Percentiles rank a stretch among this genome's conserved stretches.
phyloP scores from a whole-genome alignment of 2,888 invertebrate species.

The Sinelater perroti region DNA sequence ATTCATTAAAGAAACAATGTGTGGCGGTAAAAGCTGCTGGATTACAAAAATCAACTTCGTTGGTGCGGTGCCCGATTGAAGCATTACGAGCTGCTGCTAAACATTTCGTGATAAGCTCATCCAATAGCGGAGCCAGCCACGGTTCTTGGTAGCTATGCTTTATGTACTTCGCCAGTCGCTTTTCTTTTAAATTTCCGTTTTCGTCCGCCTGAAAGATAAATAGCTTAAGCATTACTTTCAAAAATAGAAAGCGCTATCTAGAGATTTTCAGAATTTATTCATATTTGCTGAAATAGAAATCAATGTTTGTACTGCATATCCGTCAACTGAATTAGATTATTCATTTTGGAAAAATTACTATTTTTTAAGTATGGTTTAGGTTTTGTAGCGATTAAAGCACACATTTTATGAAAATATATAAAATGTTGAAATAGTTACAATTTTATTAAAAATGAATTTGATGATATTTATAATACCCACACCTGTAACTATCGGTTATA shows the following conservation, averaged over 20 bases:
- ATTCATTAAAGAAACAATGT: slow-evolving; percentile 58
- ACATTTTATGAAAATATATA: too few species aligned
- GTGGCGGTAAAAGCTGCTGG: slow-evolving; percentile 52
- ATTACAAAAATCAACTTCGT: slow-evolving; percentile 51
- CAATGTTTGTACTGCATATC: too few species aligned
- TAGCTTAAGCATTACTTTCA: background rate
- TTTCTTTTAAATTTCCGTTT: slow-evolving; percentile 53
- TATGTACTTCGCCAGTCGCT: slow-evolving; percentile 48
- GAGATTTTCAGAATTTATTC: too few species aligned
- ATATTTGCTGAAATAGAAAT: too few species aligned
- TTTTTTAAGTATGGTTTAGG: too few species aligned
- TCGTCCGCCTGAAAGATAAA: slow-evolving; percentile 50
- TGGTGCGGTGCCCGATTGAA: slow-evolving; percentile 42
- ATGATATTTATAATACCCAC: too few species aligned
- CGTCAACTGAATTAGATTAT: too few species aligned
- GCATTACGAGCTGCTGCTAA: slow-evolving; percentile 48
- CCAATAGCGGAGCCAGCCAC: slow-evolving; percentile 52
- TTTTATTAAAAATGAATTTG: too few species aligned
- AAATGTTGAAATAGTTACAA: too few species aligned
- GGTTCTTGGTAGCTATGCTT: slow-evolving; percentile 50
- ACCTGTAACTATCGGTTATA: too few species aligned
- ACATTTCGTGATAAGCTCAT: slow-evolving; percentile 55
- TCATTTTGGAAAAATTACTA: too few species aligned
- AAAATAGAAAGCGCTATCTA: background rate
- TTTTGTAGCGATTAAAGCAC: too few species aligned